These are phyloP conservation scores for Tiphia femorata DNA, from an alignment of 2,888 invertebrate genomes.

Conservation along the genomic window DNA sequence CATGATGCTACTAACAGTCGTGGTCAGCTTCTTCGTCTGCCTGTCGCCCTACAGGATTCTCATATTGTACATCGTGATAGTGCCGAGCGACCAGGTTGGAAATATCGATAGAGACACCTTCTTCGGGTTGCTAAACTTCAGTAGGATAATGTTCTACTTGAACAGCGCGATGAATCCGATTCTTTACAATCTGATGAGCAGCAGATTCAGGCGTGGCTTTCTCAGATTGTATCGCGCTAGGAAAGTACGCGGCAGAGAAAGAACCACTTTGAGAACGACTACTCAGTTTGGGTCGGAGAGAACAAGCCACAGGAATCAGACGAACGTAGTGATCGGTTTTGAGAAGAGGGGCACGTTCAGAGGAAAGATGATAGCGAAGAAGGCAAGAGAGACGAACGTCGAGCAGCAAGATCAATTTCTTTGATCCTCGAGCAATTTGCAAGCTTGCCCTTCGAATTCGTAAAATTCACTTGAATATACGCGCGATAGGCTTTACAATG, in stretches of 20 bases:
- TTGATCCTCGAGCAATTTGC: slow-evolving; percentile 27
- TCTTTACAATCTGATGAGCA: slow-evolving; percentile 92
- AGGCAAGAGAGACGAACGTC: too few species aligned
- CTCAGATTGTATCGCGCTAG: slow-evolving; percentile 78
- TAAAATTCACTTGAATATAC: too few species aligned
- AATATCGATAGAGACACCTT: slow-evolving; percentile 83
- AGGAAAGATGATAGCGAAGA: too few species aligned
- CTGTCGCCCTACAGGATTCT: slow-evolving; percentile 88
- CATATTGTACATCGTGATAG: slow-evolving; percentile 85
- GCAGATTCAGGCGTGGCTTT: slow-evolving; percentile 88
- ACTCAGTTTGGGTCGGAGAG: too few species aligned
- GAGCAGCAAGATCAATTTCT: slow-evolving; percentile 62
- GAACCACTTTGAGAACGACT: background rate
- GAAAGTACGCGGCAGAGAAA: background rate
- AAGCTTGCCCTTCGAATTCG: background rate
- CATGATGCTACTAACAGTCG: slow-evolving; percentile 88
- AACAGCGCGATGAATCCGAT: slow-evolving; percentile 94
- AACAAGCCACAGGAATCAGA: too few species aligned
- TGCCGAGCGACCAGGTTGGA: slow-evolving; percentile 77
- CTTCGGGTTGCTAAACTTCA: slow-evolving; percentile 86
- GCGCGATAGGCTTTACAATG: too few species aligned
- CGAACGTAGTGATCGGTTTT: too few species aligned
- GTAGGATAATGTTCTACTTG: slow-evolving; percentile 87
- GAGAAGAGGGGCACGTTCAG: too few species aligned
- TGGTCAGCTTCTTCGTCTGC: slow-evolving; percentile 89